A percentile compares a stretch with the other conserved stretches of the same genome.
These are phyloP conservation scores for Prochilodus magdalenae DNA, from an alignment of 2,113 vertebrate species.

Conservation along the genomic window DNA sequence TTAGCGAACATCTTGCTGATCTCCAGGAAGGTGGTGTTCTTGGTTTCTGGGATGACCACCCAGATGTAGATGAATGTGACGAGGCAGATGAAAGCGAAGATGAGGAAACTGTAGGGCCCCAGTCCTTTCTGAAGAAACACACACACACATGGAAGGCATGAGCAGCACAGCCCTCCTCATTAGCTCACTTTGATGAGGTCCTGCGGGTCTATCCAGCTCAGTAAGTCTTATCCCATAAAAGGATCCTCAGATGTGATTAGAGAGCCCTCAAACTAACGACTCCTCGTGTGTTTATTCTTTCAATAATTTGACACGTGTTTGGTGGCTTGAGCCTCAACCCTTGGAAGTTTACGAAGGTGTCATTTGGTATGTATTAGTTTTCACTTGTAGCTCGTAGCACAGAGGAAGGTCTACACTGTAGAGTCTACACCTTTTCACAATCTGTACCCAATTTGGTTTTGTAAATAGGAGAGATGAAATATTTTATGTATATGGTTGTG, in stretches of 20 bases:
- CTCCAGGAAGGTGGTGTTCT: slow-evolving; percentile 90
- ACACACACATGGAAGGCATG: slow-evolving; percentile 11
- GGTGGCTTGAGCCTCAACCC: not conserved
- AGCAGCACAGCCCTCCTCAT: slow-evolving; percentile 10
- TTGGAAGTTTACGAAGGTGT: not conserved
- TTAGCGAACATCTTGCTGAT: slow-evolving; percentile 86
- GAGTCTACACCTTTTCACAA: no score
- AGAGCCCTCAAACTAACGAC: slow-evolving; percentile 13
- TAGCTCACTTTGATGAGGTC: slow-evolving; percentile 15
- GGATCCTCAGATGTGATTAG: not conserved
- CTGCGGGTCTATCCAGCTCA: not conserved
- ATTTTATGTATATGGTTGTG: no score
- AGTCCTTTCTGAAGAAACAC: slow-evolving; percentile 78
- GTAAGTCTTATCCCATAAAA: not conserved
- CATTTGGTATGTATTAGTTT: no score
- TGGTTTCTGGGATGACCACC: slow-evolving; percentile 89
- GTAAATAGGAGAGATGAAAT: no score
- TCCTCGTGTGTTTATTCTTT: not conserved
- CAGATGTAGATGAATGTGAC: slow-evolving; percentile 83
- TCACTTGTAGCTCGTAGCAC: no score
- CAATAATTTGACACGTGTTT: not conserved
- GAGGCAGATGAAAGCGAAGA: slow-evolving; percentile 85
- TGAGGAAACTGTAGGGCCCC: slow-evolving; percentile 86
- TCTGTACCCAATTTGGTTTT: no score
- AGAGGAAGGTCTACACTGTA: no score